These are phyloP conservation scores for Gerris lacustris DNA, from an alignment of 2,888 invertebrate species.

Conservation along the genomic window DNA sequence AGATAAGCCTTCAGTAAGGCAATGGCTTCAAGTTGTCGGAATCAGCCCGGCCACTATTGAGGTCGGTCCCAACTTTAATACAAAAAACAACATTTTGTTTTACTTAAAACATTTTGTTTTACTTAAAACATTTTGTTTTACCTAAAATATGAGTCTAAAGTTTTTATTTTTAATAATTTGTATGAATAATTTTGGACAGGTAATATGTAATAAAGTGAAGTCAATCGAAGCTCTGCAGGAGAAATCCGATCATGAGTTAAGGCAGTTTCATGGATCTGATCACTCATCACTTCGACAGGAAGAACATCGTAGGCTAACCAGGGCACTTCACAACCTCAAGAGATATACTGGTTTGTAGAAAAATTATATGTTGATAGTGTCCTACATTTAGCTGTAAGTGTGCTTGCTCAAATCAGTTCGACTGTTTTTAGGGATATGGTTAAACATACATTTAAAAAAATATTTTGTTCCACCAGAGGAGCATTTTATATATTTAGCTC, in stretches of 20 bases:
- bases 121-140: not conserved
- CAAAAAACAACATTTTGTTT: too few relatives aligned
- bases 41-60: conserved; percentile 57
- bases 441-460: too few relatives aligned
- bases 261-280: conserved; percentile 51
- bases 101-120: not conserved
- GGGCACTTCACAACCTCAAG: conserved; percentile 74
- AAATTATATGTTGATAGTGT: too few relatives aligned
- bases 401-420: too few relatives aligned
- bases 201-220: conserved; percentile 52
- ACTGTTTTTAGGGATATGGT: too few relatives aligned
- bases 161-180: not conserved
- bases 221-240: conserved; percentile 72
- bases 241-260: conserved; percentile 70
- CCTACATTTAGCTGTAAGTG: too few relatives aligned
- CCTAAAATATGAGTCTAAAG: not conserved
- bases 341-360: conserved; percentile 59
- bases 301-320: conserved; percentile 65
- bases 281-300: conserved; percentile 53
- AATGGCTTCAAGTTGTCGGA: conserved; percentile 88
- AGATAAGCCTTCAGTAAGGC: conserved; percentile 66
- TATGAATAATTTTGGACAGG: conserved; percentile 8
- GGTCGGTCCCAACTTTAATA: conserved; percentile 37
- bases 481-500: too few relatives aligned
- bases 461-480: too few relatives aligned